Conservation (phyloP, 2,888 invertebrate species). For the Anarsia innoxiella region DNA sequence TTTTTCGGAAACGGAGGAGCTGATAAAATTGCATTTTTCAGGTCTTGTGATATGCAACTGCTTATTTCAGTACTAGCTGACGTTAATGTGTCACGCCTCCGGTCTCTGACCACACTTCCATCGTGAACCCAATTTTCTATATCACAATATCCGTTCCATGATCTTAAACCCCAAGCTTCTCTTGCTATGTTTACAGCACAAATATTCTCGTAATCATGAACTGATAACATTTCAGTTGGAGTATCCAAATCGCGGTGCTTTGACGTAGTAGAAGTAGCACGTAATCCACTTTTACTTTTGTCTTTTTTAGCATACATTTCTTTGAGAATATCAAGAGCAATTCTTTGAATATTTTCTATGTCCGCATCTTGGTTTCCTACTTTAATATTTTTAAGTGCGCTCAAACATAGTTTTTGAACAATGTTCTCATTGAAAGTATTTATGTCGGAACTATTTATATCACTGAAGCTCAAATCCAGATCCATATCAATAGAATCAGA, state of each 20-base stretch:
- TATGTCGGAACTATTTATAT: conserved; percentile 71
- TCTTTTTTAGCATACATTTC: conserved; percentile 72
- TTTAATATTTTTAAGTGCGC: conserved; percentile 71
- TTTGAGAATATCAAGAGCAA: conserved; percentile 68
- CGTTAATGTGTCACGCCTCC: conserved; percentile 73
- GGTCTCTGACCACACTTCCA: conserved; percentile 76
- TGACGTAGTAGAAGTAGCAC: conserved; percentile 42
- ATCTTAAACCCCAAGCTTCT: conserved; percentile 78
- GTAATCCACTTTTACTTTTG: conserved; percentile 50
- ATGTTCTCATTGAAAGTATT: conserved; percentile 73
- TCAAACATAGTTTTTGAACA: conserved; percentile 68
- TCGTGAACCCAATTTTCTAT: conserved; percentile 79
- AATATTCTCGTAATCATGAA: conserved; percentile 80
- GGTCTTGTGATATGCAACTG: conserved; percentile 62
- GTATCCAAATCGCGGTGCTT: conserved; percentile 67
- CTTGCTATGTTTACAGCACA: conserved; percentile 79
- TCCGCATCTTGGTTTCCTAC: conserved; percentile 72
- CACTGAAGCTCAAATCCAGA: conserved; percentile 71
- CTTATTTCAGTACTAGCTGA: conserved; percentile 75
- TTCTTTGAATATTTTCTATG: conserved; percentile 71
- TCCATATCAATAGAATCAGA: conserved; percentile 72
- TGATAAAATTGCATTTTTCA: conserved; percentile 57
- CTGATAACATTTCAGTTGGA: conserved; percentile 75
- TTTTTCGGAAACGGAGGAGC: conserved; percentile 65
- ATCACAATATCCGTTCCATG: conserved; percentile 79